Evolutionary conservation across 2,797 vertebrate genomes (phyloP).

Genomic region (Emys orbicularis): DNA sequence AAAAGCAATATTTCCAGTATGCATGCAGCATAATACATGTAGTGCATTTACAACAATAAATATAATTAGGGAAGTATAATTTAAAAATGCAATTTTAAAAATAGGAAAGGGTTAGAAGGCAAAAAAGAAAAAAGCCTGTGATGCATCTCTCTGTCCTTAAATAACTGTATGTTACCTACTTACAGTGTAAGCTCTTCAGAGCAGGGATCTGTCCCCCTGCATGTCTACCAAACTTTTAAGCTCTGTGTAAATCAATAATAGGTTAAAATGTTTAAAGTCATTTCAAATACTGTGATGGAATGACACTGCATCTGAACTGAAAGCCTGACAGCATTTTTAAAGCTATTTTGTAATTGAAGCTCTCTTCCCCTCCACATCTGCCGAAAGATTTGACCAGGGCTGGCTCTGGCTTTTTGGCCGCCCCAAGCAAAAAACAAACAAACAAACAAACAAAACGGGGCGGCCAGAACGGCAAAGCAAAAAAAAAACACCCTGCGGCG

Average conservation of each 20-base stretch:
- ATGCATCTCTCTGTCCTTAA: not conserved
- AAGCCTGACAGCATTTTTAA: not conserved
- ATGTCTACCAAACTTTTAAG: not conserved
- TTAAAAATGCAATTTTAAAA: not conserved
- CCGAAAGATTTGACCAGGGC: not conserved
- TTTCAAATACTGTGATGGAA: not conserved
- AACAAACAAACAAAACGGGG: no score
- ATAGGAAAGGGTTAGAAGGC: not conserved
- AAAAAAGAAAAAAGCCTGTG: not conserved
- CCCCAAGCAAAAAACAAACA: no score
- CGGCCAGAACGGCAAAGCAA: no score
- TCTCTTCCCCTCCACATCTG: not conserved
- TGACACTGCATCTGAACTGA: not conserved
- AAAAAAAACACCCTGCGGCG: no score
- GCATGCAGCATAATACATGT: not conserved
- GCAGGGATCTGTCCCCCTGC: not conserved
- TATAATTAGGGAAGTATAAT: not conserved
- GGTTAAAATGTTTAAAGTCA: not conserved
- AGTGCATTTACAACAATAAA: not conserved
- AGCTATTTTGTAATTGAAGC: not conserved
- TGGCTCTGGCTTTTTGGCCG: no score
- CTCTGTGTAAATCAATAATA: not conserved
- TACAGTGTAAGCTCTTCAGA: not conserved
- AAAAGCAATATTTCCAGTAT: not conserved
- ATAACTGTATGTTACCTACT: not conserved